phyloP scores from a whole-genome alignment of 2,113 vertebrate species.

The Noctilio leporinus region DNA sequence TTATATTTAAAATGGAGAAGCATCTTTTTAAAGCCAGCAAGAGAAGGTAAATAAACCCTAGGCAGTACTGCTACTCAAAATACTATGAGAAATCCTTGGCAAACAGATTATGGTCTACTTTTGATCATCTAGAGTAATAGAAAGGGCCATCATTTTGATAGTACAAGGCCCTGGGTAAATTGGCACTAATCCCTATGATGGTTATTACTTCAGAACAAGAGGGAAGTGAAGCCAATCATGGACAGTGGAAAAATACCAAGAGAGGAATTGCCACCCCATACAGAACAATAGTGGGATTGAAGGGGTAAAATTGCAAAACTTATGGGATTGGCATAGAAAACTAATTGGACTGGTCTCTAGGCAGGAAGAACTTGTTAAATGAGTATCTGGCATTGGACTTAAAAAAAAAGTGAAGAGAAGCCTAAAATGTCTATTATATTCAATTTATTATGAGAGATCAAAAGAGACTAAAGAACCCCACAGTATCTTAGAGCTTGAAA shows the following conservation, averaged over 20 bases:
- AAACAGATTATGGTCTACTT: not conserved
- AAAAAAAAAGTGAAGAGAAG: not conserved
- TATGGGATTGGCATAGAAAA: constrained; percentile 11
- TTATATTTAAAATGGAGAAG: constrained; percentile 8
- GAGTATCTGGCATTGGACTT: not conserved
- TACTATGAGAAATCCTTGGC: not conserved
- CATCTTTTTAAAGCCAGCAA: not conserved
- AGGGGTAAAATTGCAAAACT: constrained; percentile 8
- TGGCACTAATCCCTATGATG: not conserved
- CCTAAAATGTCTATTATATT: constrained; percentile 28
- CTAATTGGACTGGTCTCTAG: constrained; percentile 32
- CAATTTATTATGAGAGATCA: constrained; percentile 15
- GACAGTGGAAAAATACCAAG: not conserved
- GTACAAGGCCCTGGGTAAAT: not conserved
- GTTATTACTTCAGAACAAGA: constrained; percentile 30
- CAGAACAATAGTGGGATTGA: constrained; percentile 24
- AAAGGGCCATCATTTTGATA: not conserved
- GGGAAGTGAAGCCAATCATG: not conserved
- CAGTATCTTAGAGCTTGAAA: not conserved
- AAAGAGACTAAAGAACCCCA: not conserved
- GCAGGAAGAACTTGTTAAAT: constrained; percentile 39
- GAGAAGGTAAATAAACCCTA: not conserved
- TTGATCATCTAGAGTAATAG: not conserved
- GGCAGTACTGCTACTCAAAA: not conserved
- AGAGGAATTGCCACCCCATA: not conserved